Evolutionary conservation across 35 echinoderm and acorn worm species (phyloP).

Genomic region (Lytechinus variegatus): DNA sequence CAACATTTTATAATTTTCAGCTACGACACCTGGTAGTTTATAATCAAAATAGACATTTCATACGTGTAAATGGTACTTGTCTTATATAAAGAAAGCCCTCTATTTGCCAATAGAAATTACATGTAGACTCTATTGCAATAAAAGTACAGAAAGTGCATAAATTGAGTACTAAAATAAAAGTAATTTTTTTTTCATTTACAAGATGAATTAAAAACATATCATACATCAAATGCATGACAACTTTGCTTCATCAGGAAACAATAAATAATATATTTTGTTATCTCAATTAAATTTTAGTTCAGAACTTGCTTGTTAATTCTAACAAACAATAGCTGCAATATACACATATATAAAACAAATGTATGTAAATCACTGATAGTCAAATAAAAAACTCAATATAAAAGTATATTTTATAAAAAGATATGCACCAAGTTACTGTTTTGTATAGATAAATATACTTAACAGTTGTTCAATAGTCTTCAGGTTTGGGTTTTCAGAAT

Average conservation of each 20-base stretch:
- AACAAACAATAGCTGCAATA: too few relatives aligned
- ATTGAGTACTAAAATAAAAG: background rate
- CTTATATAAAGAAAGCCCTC: constrained; percentile 2
- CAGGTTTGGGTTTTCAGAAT: too few relatives aligned
- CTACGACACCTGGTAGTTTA: background rate
- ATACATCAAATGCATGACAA: background rate
- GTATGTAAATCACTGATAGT: background rate
- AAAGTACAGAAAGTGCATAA: background rate
- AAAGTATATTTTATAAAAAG: background rate
- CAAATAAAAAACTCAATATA: background rate
- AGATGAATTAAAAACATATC: background rate
- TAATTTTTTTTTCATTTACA: background rate
- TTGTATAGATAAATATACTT: background rate
- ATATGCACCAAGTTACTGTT: background rate
- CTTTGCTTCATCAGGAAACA: background rate
- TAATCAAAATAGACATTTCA: background rate
- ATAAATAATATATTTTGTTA: background rate
- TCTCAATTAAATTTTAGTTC: too few relatives aligned
- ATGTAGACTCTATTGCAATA: background rate
- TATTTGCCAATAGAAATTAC: background rate
- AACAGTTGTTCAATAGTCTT: too few relatives aligned
- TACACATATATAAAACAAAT: background rate
- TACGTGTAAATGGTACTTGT: background rate
- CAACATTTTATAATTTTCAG: background rate
- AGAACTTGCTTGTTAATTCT: too few relatives aligned